Evolutionary conservation across 2,888 invertebrate species (phyloP).

Genomic region (Embidobia sp.): DNA sequence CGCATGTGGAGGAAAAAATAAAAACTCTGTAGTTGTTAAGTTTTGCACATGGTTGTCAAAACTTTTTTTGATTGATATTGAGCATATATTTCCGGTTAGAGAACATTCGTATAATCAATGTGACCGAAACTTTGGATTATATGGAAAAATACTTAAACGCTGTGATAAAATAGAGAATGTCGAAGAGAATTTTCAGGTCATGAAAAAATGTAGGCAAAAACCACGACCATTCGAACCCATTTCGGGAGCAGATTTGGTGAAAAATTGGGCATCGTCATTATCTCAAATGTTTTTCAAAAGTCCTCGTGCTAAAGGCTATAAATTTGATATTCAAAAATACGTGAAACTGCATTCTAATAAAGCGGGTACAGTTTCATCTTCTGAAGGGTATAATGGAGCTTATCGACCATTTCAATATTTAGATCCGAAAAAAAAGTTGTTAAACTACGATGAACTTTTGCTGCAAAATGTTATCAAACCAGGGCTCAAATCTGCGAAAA

Average conservation of each 20-base stretch:
- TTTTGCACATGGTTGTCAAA: constrained; percentile 6
- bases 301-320: constrained; percentile 14
- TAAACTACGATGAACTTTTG: background rate
- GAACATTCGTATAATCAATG: constrained; percentile 27
- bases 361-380: constrained; percentile 4
- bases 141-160: constrained; percentile 11
- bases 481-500: constrained; percentile 25
- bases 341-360: constrained; percentile 3
- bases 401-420: constrained; percentile 19
- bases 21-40: constrained; percentile 2
- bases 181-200: too few species aligned
- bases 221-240: too few species aligned
- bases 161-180: constrained; percentile 7
- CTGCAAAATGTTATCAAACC: background rate
- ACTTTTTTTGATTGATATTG: constrained; percentile 10
- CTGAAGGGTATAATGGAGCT: constrained; percentile 12
- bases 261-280: background rate
- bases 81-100: constrained; percentile 23
- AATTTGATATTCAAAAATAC: constrained; percentile 27
- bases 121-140: constrained; percentile 22
- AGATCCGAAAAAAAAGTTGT: background rate
- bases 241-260: too few species aligned
- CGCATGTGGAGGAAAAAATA: constrained; percentile 15
- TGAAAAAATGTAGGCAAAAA: too few species aligned
- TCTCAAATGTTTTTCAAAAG: background rate